These are phyloP conservation scores for Hyles euphorbiae DNA, from an alignment of 1,140 invertebrate genomes.

Conservation along the genomic window DNA sequence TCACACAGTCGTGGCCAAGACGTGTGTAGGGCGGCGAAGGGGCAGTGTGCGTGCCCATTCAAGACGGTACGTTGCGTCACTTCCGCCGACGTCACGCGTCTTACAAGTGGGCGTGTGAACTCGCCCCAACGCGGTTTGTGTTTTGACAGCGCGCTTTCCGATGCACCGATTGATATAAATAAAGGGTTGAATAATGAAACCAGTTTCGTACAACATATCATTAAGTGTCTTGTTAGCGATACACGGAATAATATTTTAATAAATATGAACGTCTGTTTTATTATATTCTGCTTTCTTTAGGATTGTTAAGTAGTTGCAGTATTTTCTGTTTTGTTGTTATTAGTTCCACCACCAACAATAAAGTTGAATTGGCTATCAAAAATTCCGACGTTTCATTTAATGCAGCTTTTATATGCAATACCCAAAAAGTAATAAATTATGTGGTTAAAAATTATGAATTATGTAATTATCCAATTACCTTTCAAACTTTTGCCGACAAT, in stretches of 20 bases:
- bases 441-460: too few relatives aligned
- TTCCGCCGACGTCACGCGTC: conserved; percentile 60
- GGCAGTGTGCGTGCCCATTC: conserved; percentile 58
- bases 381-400: too few relatives aligned
- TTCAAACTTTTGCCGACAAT: too few relatives aligned
- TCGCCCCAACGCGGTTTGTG: conserved; percentile 42
- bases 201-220: conserved; percentile 9
- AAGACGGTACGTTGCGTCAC: conserved; percentile 63
- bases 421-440: too few relatives aligned
- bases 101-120: conserved; percentile 62
- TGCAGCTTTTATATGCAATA: too few relatives aligned
- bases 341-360: too few relatives aligned
- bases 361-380: too few relatives aligned
- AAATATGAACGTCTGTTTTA: too few relatives aligned
- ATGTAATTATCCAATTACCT: too few relatives aligned
- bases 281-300: too few relatives aligned
- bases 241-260: neutral
- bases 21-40: conserved; percentile 15
- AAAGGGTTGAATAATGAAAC: conserved; percentile 35
- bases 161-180: conserved; percentile 40
- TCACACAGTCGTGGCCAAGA: conserved; percentile 37
- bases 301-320: too few relatives aligned
- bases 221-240: neutral
- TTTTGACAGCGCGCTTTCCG: conserved; percentile 53
- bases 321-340: too few relatives aligned